These are phyloP conservation scores for Tarsius wallacei DNA, from an alignment of 2,797 vertebrate genomes.

Conservation along the genomic window DNA sequence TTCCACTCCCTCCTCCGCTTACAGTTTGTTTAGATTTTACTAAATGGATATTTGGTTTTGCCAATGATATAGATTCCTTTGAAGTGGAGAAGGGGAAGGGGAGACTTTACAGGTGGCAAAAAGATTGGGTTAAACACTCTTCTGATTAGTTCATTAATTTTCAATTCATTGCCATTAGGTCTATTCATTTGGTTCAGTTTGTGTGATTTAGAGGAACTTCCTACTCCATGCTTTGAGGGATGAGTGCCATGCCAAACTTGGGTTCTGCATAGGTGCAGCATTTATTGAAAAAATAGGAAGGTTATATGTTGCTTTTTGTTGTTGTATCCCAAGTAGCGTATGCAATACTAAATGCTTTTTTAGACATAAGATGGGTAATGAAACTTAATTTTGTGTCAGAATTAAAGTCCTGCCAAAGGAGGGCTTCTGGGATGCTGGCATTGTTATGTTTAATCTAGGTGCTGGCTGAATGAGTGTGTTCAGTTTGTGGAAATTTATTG, in stretches of 20 bases:
- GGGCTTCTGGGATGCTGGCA: not conserved
- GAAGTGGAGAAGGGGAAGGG: conserved; percentile 47
- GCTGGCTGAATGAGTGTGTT: not conserved
- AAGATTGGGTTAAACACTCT: conserved; percentile 43
- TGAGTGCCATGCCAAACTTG: not conserved
- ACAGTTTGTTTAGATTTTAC: conserved; percentile 70
- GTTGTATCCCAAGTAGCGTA: not conserved
- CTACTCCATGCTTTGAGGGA: not conserved
- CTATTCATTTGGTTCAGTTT: conserved; percentile 10
- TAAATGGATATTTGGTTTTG: conserved; percentile 65
- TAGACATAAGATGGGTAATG: not conserved
- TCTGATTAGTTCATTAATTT: conserved; percentile 72
- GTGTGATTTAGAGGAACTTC: not conserved
- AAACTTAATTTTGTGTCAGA: not conserved
- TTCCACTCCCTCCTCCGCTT: not conserved
- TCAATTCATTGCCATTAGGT: conserved; percentile 26
- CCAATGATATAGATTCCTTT: conserved; percentile 6
- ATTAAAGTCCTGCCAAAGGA: not conserved
- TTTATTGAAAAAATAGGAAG: not conserved
- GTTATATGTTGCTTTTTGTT: not conserved
- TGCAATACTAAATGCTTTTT: not conserved
- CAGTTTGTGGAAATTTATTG: not conserved
- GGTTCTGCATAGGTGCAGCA: not conserved
- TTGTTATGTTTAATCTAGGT: not conserved
- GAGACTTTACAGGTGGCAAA: conserved; percentile 52